These are phyloP conservation scores for Empidonax alnorum DNA, from an alignment of 2,113 vertebrate species.

Conservation along the genomic window DNA sequence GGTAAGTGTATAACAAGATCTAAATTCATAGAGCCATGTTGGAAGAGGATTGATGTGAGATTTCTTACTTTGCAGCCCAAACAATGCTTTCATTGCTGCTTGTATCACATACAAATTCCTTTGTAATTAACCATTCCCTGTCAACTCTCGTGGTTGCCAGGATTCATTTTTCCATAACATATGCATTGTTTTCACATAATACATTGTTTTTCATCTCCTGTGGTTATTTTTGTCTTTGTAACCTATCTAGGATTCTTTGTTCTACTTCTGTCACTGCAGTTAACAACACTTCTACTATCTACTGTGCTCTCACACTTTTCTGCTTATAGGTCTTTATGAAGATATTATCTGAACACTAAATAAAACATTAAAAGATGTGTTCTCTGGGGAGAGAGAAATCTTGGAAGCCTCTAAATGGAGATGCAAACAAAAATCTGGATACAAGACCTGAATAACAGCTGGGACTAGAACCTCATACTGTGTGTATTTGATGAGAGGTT, in stretches of 20 bases:
- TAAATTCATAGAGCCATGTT: neutral
- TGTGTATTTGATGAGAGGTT: neutral
- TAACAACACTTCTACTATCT: neutral
- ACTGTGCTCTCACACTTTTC: neutral
- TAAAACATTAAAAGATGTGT: neutral
- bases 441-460: neutral
- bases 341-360: neutral
- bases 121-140: neutral
- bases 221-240: slow-evolving; percentile 7
- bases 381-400: neutral
- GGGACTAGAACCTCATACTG: neutral
- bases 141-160: neutral
- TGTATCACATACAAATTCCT: neutral
- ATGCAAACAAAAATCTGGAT: neutral
- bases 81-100: neutral
- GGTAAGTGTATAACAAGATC: neutral
- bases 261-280: neutral
- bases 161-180: neutral
- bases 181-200: neutral
- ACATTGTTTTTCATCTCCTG: neutral
- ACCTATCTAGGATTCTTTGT: neutral
- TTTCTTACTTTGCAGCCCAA: neutral
- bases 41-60: neutral
- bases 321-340: neutral
- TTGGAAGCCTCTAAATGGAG: neutral